Evolutionary conservation across 2,888 invertebrate genomes (phyloP), one percentile per base, ranked within the genome.

Genomic region (Caenorhabditis drosophilae): DNA sequence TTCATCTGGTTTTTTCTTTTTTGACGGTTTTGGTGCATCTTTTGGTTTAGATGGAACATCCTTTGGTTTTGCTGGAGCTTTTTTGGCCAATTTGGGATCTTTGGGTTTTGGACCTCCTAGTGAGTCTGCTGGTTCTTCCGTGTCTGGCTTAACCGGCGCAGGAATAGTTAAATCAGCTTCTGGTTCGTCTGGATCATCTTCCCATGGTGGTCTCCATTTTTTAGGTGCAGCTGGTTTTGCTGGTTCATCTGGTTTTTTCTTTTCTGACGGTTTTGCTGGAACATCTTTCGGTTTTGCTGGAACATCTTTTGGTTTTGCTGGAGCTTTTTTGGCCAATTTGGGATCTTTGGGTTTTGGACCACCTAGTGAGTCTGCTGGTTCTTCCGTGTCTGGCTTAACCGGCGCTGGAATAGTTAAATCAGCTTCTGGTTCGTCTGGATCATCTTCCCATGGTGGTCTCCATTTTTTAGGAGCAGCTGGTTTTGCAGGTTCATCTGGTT

Each of bases 41-140:
- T n/a, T 12, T 42, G 56, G 31, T 23, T 55, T 38, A 2, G 56
- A 49, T 40, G 62, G 58, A 4, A 51, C 41, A 22, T 49, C 49
- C 50, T 64, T 67, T 26, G 60, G 56, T 38, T 54, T 60, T 27
- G 53, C 15, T 6, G 58, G 64, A 7, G 58, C 38, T 20, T 62
- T 62, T 46, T 51, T 62, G 11, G 61, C 54, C 15, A 58, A 16
- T 20, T 62, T 62, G 1, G 61, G 61, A 42, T 55, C 56, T 42
- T 67, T 64, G 4, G 57, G 50, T 23, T 57, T 67, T 15, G 67
- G 56, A 1, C 50, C 64, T 15, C 61, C 56, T 0, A 73, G 18
- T 11, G 64, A 54, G 11, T 73, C 73, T 7, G 67, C 70, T 15
- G 70, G 67, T 15, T 59, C 47, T 42, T 75, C 72, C 2, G 67